Evolutionary conservation across 1,140 invertebrate species (phyloP), one percentile per base, ranked within the genome.

Genomic region (Anastatus disparis): DNA sequence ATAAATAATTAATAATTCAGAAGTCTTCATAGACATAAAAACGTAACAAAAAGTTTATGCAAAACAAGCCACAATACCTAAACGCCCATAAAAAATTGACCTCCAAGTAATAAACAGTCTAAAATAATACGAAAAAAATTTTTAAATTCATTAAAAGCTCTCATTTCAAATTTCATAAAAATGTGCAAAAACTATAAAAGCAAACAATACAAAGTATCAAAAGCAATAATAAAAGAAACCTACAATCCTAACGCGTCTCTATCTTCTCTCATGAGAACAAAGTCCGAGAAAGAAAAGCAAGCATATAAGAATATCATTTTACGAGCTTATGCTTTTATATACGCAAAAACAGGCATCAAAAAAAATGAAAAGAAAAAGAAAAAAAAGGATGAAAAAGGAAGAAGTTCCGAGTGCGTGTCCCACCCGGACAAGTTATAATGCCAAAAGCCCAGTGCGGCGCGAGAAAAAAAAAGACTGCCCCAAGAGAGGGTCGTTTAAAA

Each of bases 291-390:
- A 55, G 44, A 3, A 17, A 44, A 40, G 20, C 12, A 13, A 15
- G 31, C 4, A 42, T 63, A 31, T 69, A 42, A 48, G 65, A 50
- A 50, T 12, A 40, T 68, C 65, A 22, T 50, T 68, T 68, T 68
- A 68, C 53, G 55, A 68, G 46, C n/a, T n/a, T 17, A 27, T 31
- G 3, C 20, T 20, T 31, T 56, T n/a, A 56, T 42, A 46, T 46
- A 6, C 26, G 40, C 24, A 26, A 26, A 56, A 56, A 53, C n/a
- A 8, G 26, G 52, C 38, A 31, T 24, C 38, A 10, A 38, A n/a
- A 35, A 35, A 48, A 27, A 10, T 44, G 40, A 66, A 66, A 22
- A 24, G 50, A 42, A 64, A 46, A 56, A 29, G 50, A 26, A 65
- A 50, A 42, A 38, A 66, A 42, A 66, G 48, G n/a, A n/a, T 15